Conservation (phyloP, 2,113 vertebrate species). For the Brachionichthys hirsutus region DNA sequence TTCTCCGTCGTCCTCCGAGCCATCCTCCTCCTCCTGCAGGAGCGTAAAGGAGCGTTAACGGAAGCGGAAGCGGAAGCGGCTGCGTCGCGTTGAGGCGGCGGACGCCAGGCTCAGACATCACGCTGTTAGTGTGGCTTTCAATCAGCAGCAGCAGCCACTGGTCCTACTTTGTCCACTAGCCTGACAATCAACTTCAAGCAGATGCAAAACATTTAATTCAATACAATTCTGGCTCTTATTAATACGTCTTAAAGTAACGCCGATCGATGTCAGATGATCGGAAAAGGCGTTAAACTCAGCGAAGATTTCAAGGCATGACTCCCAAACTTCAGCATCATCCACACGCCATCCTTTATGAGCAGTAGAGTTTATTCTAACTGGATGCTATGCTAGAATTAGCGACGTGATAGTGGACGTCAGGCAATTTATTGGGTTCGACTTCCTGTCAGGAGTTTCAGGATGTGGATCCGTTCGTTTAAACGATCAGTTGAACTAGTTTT, state of each 20-base stretch:
- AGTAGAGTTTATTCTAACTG: too few species aligned
- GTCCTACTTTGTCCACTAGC: not conserved
- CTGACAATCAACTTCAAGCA: not conserved
- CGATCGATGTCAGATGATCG: not conserved
- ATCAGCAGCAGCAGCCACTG: conserved; percentile 6
- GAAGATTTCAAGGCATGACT: too few species aligned
- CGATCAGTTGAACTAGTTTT: too few species aligned
- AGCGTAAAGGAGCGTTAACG: not conserved
- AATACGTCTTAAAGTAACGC: not conserved
- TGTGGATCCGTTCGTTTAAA: too few species aligned
- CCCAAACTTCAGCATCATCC: too few species aligned
- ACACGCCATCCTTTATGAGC: too few species aligned
- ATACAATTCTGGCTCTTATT: not conserved
- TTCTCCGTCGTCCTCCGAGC: conserved; percentile 86
- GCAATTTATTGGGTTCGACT: too few species aligned
- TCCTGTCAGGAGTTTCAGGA: too few species aligned
- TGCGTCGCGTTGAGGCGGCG: not conserved
- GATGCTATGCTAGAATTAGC: too few species aligned
- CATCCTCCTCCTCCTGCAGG: conserved; percentile 90
- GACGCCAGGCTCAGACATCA: conserved; percentile 13
- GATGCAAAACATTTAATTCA: too few species aligned
- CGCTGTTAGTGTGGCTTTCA: conserved; percentile 21
- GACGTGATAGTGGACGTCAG: too few species aligned
- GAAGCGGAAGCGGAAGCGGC: not conserved
- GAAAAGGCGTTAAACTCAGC: not conserved